A percentile compares a stretch with the other conserved stretches of the same genome.
phyloP scores from a whole-genome alignment of 2,797 vertebrate genomes.

The Acanthurus tractus region DNA sequence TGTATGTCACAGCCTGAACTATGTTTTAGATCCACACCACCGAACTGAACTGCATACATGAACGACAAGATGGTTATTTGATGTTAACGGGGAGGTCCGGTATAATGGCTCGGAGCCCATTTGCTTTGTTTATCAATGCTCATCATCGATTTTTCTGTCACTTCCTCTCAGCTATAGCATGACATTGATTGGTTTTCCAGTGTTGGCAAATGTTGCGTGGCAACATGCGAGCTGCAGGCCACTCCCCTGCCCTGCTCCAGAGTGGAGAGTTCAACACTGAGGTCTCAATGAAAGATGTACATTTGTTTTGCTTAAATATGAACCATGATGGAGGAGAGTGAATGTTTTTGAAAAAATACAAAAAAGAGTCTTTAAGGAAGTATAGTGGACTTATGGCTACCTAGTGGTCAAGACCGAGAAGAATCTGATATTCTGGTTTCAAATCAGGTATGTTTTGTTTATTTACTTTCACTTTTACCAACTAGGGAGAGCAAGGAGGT shows the following conservation, averaged over 20 bases:
- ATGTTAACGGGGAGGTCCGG: constrained; percentile 48
- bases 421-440: constrained; percentile 46
- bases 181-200: constrained; percentile 74
- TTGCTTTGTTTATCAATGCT: constrained; percentile 70
- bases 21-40: constrained; percentile 7
- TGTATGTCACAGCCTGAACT: constrained; percentile 17
- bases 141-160: constrained; percentile 70
- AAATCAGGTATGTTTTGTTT: constrained; percentile 65
- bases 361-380: constrained; percentile 33
- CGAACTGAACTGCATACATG: constrained; percentile 14
- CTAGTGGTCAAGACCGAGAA: constrained; percentile 16
- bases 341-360: constrained; percentile 26
- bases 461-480: constrained; percentile 12
- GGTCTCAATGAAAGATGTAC: constrained; percentile 25
- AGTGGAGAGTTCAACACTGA: constrained; percentile 57
- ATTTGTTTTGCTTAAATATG: constrained; percentile 45
- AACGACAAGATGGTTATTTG: constrained; percentile 35
- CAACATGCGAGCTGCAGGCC: constrained; percentile 66
- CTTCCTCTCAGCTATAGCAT: constrained; percentile 68
- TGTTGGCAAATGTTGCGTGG: constrained; percentile 47
- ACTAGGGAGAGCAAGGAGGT: constrained; percentile 18
- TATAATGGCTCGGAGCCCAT: constrained; percentile 58
- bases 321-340: constrained; percentile 28
- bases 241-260: constrained; percentile 59
- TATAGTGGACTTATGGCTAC: constrained; percentile 40